Percentiles rank a stretch among this genome's conserved stretches.
Conservation (phyloP, 2,113 vertebrate species). For the Mirounga angustirostris region DNA sequence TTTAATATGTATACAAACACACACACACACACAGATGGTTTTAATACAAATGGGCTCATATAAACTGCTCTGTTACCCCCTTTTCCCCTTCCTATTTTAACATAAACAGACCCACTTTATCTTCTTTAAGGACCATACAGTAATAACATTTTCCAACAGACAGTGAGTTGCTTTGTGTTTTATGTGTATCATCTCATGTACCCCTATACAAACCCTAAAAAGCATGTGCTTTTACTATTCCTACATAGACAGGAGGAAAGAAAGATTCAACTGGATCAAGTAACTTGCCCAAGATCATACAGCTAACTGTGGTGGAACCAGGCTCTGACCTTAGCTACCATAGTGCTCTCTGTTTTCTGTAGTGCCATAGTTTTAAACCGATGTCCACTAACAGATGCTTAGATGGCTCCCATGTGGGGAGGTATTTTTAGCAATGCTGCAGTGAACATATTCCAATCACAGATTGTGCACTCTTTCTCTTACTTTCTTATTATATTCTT, state of each 20-base stretch:
- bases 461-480: background rate
- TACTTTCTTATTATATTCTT: background rate
- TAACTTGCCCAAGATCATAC: background rate
- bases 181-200: slow-evolving; percentile 33
- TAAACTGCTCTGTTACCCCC: background rate
- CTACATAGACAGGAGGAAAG: background rate
- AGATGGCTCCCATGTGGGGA: background rate
- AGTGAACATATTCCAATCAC: background rate
- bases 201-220: background rate
- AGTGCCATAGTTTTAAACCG: slow-evolving; percentile 3
- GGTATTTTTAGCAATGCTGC: background rate
- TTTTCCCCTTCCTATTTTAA: background rate
- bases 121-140: background rate
- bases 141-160: slow-evolving; percentile 43
- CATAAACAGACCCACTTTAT: background rate
- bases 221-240: background rate
- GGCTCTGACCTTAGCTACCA: background rate
- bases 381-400: background rate
- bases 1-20: background rate
- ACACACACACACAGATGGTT: background rate
- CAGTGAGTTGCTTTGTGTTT: background rate
- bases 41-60: slow-evolving; percentile 3
- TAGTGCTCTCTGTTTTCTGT: background rate
- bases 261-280: slow-evolving; percentile 23
- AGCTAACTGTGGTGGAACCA: background rate